phyloP scores from a whole-genome alignment of 2,888 invertebrate species.

The Netelia virgata region DNA sequence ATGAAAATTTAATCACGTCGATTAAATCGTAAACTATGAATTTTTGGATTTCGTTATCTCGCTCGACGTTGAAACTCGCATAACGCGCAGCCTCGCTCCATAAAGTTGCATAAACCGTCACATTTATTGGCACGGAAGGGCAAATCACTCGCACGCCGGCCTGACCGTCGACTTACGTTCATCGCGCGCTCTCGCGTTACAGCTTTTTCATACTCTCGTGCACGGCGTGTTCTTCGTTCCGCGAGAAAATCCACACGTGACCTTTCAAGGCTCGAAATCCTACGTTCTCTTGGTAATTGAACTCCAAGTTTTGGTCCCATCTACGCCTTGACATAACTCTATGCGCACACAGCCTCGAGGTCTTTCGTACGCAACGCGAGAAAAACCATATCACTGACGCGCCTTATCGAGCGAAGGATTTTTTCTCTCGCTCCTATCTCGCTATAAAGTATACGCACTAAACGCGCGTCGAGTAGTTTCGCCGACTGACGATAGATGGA shows the following conservation, averaged over 20 bases:
- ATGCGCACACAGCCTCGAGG: neutral
- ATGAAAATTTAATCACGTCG: neutral
- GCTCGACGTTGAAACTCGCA: neutral
- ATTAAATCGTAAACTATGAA: neutral
- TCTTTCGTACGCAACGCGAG: neutral
- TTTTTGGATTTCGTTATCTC: neutral
- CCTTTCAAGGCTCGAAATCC: too few relatives aligned
- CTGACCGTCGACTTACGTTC: neutral
- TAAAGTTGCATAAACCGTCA: constrained; percentile 30
- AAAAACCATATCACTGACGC: neutral
- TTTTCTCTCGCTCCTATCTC: constrained; percentile 3
- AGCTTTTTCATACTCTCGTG: too few relatives aligned
- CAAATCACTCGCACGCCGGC: constrained; percentile 14
- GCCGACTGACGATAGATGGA: constrained; percentile 8
- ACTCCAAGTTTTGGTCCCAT: too few relatives aligned
- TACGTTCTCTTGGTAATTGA: too few relatives aligned
- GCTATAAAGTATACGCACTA: neutral
- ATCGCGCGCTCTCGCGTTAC: too few relatives aligned
- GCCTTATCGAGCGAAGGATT: neutral
- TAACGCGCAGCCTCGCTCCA: constrained; percentile 38
- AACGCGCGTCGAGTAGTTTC: constrained; percentile 11
- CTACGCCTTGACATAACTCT: too few relatives aligned
- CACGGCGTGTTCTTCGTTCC: too few relatives aligned
- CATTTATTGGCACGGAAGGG: constrained; percentile 46
- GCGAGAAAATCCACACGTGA: too few relatives aligned